Evolutionary conservation across 92 coral and sea anemone species (phyloP).

Genomic region (Pocillopora grandis): DNA sequence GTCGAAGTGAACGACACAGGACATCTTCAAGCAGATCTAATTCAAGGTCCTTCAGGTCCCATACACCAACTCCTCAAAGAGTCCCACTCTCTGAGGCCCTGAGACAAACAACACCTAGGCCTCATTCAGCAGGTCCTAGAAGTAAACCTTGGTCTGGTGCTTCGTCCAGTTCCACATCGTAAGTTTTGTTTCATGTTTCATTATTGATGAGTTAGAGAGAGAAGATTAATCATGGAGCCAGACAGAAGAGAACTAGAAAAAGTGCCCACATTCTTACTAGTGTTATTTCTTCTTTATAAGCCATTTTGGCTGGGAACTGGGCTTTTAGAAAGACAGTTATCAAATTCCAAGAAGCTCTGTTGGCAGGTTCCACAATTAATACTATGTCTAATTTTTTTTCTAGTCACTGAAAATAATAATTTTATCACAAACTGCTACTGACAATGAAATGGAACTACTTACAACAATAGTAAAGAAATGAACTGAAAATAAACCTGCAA

Average conservation of each 20-base stretch:
- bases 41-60: conserved; percentile 38
- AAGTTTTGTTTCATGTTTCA: conserved; percentile 39
- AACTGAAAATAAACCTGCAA: too few relatives aligned
- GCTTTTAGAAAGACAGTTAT: neutral
- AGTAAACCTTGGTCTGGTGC: conserved; percentile 69
- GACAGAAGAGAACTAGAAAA: neutral
- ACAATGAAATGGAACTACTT: too few relatives aligned
- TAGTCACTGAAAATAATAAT: too few relatives aligned
- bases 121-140: conserved; percentile 56
- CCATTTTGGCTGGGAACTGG: neutral
- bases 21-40: conserved; percentile 12
- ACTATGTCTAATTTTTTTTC: too few relatives aligned
- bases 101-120: conserved; percentile 55
- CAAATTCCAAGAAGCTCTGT: too few relatives aligned
- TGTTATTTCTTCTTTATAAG: too few relatives aligned
- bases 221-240: neutral
- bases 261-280: neutral
- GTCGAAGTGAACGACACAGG: conserved; percentile 33
- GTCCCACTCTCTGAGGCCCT: conserved; percentile 19
- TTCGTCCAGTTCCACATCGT: conserved; percentile 75
- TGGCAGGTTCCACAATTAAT: too few relatives aligned
- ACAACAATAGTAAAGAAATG: too few relatives aligned
- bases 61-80: conserved; percentile 43
- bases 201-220: conserved; percentile 23
- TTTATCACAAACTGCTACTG: too few relatives aligned